These are phyloP conservation scores for Coelinius sp. DNA, from an alignment of 2,888 invertebrate genomes.

Conservation along the genomic window DNA sequence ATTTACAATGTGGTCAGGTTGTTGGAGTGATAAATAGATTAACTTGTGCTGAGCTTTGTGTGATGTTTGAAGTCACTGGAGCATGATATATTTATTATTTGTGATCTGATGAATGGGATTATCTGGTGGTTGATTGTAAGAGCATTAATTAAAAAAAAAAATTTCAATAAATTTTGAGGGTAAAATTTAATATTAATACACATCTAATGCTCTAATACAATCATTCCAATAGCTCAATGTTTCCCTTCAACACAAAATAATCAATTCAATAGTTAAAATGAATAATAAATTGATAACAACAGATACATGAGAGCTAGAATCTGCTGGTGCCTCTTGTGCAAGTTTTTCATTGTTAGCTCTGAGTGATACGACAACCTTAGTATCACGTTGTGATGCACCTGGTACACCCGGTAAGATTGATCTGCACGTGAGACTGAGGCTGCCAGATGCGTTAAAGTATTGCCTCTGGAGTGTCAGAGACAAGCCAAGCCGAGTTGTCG, in stretches of 20 bases:
- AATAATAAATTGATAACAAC: constrained; percentile 2
- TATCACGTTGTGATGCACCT: constrained; percentile 49
- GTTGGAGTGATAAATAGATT: neutral
- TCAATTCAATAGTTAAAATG: neutral
- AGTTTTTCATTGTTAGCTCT: constrained; percentile 66
- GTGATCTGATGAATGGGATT: constrained; percentile 1
- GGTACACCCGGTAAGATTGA: constrained; percentile 60
- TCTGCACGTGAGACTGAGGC: constrained; percentile 59
- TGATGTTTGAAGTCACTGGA: neutral
- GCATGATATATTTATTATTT: constrained; percentile 6
- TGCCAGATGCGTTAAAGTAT: constrained; percentile 62
- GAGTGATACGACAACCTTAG: constrained; percentile 57
- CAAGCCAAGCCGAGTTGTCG: constrained; percentile 56
- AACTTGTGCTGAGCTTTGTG: neutral
- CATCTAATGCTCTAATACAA: neutral
- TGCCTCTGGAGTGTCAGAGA: constrained; percentile 58
- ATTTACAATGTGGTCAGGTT: neutral
- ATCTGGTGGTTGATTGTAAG: neutral
- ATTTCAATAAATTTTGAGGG: neutral
- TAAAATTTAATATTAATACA: neutral
- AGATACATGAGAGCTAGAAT: neutral
- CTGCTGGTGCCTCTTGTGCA: constrained; percentile 59
- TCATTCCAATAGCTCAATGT: neutral
- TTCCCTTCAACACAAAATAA: neutral
- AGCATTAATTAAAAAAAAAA: no score